Evolutionary conservation across 2,888 invertebrate species (phyloP), one percentile per base, ranked within the genome.

Genomic region (Diarsia dahlii): DNA sequence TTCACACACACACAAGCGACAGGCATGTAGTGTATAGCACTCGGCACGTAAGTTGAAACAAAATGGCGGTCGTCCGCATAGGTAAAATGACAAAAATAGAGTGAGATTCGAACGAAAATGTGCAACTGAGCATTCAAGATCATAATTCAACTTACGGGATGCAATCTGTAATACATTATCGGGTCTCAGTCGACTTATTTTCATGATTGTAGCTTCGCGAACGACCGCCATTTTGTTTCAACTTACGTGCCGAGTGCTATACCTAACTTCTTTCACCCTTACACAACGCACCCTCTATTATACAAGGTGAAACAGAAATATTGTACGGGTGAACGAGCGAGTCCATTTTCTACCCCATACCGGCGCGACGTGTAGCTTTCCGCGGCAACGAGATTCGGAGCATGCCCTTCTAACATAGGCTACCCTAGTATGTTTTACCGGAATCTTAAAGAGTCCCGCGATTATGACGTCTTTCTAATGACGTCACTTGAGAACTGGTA

Each of bases 391-490:
- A 39, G 18, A 74, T 50, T 64, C 0, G 4, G 5, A 50, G 12
- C 45, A 62, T 54, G 3, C 60, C 18, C 39, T 76, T 68, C 2
- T 48, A 48, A 23, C 34, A 2, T 65, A 46, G 81, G 78, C 15
- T 68, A 0, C 34, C 78, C 66, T 72, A 52, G 77, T 82, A 77
- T 8, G 12, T 62, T 66, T 70, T 77, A 28, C 45, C 56, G 60
- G 56, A 80, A 46, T 80, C 62, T 70, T 80, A 70, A 56, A 80
- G 69, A 70, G 66, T 76, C 50, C 18, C 20, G 66, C 60, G n/a
- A 70, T 12, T 50, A 50, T 76, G 48, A 80, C 80, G 80, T 80
- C 76, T 66, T 18, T 50, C 15, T 15, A 34, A 20, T 81, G 81
- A 80, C 80, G 81, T 81, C 81, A 80, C 52, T 48, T 58, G 46